Percentiles rank a stretch among this genome's conserved stretches.
phyloP scores from a whole-genome alignment of 2,113 vertebrate species.

The Sylvicapra grimmia region DNA sequence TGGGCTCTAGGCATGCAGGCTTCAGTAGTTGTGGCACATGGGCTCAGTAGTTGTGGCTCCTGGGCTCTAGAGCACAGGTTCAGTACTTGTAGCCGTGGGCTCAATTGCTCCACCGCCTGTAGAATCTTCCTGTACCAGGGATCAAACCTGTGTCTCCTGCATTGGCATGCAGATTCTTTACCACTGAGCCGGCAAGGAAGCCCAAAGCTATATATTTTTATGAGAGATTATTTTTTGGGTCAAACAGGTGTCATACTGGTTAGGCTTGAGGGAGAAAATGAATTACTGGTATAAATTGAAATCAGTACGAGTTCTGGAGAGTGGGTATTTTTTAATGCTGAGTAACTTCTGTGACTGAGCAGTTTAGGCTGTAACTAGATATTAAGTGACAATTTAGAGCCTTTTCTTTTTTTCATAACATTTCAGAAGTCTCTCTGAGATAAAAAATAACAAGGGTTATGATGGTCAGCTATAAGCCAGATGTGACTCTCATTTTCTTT shows the following conservation, averaged over 20 bases:
- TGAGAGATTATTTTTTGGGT: conserved; percentile 31
- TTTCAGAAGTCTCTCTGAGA: conserved; percentile 43
- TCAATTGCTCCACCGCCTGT: not conserved
- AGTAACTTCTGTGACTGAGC: conserved; percentile 22
- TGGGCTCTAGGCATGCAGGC: not conserved
- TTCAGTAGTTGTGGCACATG: not conserved
- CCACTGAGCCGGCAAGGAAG: not conserved
- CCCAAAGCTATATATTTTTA: conserved; percentile 21
- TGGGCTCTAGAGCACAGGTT: not conserved
- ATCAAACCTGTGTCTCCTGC: not conserved
- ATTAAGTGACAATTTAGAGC: conserved; percentile 34
- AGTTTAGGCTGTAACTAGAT: conserved; percentile 22
- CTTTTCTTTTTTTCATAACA: not conserved
- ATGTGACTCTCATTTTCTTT: conserved; percentile 58
- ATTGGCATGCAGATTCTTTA: not conserved
- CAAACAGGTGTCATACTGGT: conserved; percentile 18
- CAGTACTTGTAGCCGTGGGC: not conserved
- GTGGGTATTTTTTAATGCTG: conserved; percentile 20
- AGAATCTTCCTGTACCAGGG: not conserved
- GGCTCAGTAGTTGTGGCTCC: not conserved
- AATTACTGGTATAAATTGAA: conserved; percentile 27
- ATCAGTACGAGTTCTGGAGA: not conserved
- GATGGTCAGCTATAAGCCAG: conserved; percentile 44
- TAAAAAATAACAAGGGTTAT: conserved; percentile 30
- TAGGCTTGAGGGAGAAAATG: not conserved